Evolutionary conservation across 2,113 vertebrate genomes (phyloP), one percentile per base, ranked within the genome.

Genomic region (Chionomys nivalis): DNA sequence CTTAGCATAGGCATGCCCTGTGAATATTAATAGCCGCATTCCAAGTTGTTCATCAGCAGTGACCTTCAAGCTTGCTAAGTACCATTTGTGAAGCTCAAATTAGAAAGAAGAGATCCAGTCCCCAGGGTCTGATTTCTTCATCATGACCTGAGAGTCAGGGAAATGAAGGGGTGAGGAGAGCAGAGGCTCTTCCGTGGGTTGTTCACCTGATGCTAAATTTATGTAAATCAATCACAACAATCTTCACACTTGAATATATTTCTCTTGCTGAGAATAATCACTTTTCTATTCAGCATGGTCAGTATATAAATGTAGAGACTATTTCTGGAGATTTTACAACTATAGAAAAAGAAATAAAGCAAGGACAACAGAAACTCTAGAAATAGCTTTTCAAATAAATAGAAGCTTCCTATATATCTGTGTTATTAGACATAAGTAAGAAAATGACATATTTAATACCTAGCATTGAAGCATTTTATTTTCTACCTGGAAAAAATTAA

Each of bases 1-100:
- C 89, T 97, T 97, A 97, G 78, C 95, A 91, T 89, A 96, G 92
- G 86, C 63, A 77, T 89, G 92, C 92, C 88, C 73, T 26, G 28
- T 92, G 97, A 97, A 96, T 98, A 97, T 94, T 98, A 97, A 97
- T 94, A 93, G 85, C 78, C 92, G 89, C 82, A 96, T 96, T 96
- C 77, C 89, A 96, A 79, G 42, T 58, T 79, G 89, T 94, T 97
- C 93, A 89, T 97, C 73, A 93, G 73, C 49, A 73, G 42, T 98
- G 95, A 96, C 94, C 95, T 97, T 97, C 97, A 97, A 92, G 95
- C 72, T 92, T 92, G 75, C 88, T 97, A 96, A 94, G 63, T 70
- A 63, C 86, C 66, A 78, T 95, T 95, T 70, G n/a, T 26, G 93
- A 95, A 96, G 78, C 24, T 70, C 86, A 39, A 97, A 93, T 94